A percentile compares a stretch with the other conserved stretches of the same genome.
Evolutionary conservation across 2,113 vertebrate genomes (phyloP).

Genomic region (Notiomystis cincta): DNA sequence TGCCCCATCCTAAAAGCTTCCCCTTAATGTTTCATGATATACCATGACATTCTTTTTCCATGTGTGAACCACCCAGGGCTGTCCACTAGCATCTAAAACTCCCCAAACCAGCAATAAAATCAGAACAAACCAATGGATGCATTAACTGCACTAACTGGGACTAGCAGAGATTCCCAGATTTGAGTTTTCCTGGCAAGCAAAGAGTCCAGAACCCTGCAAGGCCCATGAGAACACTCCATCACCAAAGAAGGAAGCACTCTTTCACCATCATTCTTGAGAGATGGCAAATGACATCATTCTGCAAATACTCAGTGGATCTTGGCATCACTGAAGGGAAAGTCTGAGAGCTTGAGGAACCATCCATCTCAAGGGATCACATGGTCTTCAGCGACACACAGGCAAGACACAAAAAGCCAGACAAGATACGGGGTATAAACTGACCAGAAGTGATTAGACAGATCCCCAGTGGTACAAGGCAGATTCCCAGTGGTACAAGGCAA

Average conservation of each 20-base stretch:
- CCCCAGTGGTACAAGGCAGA: not conserved
- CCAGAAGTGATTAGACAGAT: not conserved
- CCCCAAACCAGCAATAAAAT: not conserved
- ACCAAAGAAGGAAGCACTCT: constrained; percentile 6
- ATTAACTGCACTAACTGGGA: not conserved
- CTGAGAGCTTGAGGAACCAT: not conserved
- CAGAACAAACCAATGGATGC: not conserved
- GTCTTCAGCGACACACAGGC: not conserved
- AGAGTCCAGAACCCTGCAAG: not conserved
- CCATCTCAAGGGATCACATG: not conserved
- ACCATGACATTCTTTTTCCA: not conserved
- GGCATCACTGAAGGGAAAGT: constrained; percentile 5
- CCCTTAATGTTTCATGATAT: not conserved
- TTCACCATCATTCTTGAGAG: not conserved
- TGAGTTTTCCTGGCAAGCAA: not conserved
- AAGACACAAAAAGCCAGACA: not conserved
- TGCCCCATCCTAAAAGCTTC: not conserved
- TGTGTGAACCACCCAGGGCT: not conserved
- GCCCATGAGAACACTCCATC: not conserved
- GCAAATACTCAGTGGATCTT: constrained; percentile 21
- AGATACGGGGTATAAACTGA: not conserved
- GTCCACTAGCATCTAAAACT: not conserved
- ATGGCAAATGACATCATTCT: constrained; percentile 11
- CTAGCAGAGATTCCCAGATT: not conserved
- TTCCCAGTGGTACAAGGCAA: not conserved